These are phyloP conservation scores for Choristoneura rosaceana DNA, from an alignment of 2,888 invertebrate species.

Conservation along the genomic window DNA sequence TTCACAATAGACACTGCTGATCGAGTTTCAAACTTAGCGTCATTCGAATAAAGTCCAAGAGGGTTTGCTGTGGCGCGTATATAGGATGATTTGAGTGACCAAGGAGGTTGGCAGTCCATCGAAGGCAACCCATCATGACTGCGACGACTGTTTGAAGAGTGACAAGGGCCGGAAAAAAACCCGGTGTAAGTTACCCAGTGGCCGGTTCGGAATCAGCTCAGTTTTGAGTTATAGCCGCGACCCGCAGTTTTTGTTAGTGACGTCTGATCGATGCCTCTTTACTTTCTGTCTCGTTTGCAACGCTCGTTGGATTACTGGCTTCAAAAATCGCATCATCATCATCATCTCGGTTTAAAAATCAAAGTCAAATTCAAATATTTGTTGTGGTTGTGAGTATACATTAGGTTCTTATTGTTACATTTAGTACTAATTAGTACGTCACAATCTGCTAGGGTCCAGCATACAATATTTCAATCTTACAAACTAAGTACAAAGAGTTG, in stretches of 20 bases:
- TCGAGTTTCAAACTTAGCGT: constrained; percentile 50
- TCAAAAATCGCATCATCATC: not conserved
- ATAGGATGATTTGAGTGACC: constrained; percentile 50
- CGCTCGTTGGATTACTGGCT: constrained; percentile 35
- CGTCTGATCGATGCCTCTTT: constrained; percentile 67
- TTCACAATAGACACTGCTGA: constrained; percentile 43
- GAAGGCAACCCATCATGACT: constrained; percentile 81
- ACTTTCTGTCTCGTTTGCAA: constrained; percentile 57
- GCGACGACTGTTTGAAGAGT: constrained; percentile 81
- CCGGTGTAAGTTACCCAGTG: constrained; percentile 76
- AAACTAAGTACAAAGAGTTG: no score
- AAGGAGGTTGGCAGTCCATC: constrained; percentile 79
- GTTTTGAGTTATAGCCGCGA: constrained; percentile 77
- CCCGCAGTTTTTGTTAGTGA: constrained; percentile 43
- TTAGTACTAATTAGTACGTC: no score
- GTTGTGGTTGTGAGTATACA: no score
- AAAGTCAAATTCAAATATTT: no score
- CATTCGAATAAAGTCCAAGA: constrained; percentile 40
- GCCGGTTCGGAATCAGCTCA: constrained; percentile 58
- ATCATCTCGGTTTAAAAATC: no score
- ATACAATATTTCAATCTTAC: no score
- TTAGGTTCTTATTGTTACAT: no score
- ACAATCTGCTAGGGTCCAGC: no score
- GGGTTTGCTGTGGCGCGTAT: constrained; percentile 10
- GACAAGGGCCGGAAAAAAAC: constrained; percentile 79